Conservation (phyloP, 2,113 vertebrate genomes). For the Ranitomeya variabilis region DNA sequence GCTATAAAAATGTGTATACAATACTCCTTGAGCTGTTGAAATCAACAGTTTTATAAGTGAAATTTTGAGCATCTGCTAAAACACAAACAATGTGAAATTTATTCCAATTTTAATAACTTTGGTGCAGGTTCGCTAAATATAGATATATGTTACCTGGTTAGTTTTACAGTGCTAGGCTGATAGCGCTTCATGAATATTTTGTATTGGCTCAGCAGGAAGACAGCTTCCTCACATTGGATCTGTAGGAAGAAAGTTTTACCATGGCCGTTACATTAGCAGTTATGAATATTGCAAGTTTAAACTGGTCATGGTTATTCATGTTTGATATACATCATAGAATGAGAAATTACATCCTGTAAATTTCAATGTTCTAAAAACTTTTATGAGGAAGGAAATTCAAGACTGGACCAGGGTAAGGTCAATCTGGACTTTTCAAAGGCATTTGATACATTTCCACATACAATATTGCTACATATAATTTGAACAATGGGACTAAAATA, state of each 20-base stretch:
- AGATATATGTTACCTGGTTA: neutral
- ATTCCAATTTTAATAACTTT: neutral
- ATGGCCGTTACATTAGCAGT: neutral
- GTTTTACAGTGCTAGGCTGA: neutral
- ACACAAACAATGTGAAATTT: neutral
- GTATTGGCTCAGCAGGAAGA: neutral
- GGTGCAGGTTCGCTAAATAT: neutral
- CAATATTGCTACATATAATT: too few species aligned
- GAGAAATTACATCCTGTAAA: constrained; percentile 7
- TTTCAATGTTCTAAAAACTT: too few species aligned
- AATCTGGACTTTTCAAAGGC: too few species aligned
- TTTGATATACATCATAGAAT: neutral
- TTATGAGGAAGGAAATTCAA: too few species aligned
- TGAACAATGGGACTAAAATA: too few species aligned
- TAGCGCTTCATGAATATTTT: constrained; percentile 4
- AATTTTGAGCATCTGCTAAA: neutral
- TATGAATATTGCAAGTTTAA: neutral
- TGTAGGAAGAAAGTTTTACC: neutral
- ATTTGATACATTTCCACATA: too few species aligned
- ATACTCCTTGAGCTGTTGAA: neutral
- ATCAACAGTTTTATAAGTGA: neutral
- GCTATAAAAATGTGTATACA: neutral
- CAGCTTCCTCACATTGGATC: neutral
- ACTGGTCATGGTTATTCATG: neutral
- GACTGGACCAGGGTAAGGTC: too few species aligned